Evolutionary conservation across 1,140 invertebrate species (phyloP), one percentile per base, ranked within the genome.

Genomic region (Euura lappo): DNA sequence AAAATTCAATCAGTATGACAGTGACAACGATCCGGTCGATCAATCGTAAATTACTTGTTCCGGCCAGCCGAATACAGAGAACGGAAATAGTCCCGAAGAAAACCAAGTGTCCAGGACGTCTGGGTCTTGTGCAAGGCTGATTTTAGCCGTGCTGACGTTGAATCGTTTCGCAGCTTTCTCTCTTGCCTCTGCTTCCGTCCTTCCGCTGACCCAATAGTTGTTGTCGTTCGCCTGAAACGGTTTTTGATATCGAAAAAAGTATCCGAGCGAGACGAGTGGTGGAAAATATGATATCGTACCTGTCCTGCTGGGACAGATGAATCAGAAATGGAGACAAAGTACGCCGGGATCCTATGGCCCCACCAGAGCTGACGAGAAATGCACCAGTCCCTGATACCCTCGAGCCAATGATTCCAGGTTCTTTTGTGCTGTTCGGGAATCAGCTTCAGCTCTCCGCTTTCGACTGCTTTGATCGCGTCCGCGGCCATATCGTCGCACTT

Each of bases 71-170:
- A 99, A 97, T 47, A 98, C 92, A 0, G 97, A 96, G 85, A 99
- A 99, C 3, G 99, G 97, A 86, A 99, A 99, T 2, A 99, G 88
- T 3, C 92, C 97, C 0, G 98, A 98, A 11, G 98, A 99, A 87
- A 99, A 99, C 99, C 98, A 99, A 0, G 99, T 99, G 83, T 99
- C 99, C 68, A 99, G 87, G 2, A 99, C 99, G 91, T 99, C 99
- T 64, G 95, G 93, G 88, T 99, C 99, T 87, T 96, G 94, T 67
- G 89, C 84, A 2, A 97, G 87, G 42, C 83, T 88, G 74, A 99
- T 92, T 74, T 95, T 90, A 13, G 91, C 90, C 43, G 83, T 80
- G 2, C 91, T 81, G 7, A 97, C 91, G 6, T 91, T 90, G 78
- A 97, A 98, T 81, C 94, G 94, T 46, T 90, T 88, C 0, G 92